Conservation (phyloP, 2,113 vertebrate species). For the Laticauda laticaudata region DNA sequence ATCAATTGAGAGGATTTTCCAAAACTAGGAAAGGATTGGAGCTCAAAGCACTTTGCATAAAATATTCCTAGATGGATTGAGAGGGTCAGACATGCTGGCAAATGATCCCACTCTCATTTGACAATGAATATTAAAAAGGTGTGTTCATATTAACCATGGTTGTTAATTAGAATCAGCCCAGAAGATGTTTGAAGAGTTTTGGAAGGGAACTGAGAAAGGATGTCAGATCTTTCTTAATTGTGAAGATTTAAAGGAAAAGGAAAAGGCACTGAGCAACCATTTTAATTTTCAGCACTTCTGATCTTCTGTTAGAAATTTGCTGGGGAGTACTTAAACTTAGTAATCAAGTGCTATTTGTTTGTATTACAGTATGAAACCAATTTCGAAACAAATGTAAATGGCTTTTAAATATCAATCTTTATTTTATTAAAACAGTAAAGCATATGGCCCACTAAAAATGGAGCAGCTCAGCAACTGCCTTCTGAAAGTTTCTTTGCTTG, state of each 20-base stretch:
- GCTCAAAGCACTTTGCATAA: not conserved
- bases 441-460: slow-evolving; percentile 37
- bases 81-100: not conserved
- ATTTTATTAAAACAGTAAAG: slow-evolving; percentile 45
- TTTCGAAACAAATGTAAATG: slow-evolving; percentile 38
- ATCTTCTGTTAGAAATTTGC: not conserved
- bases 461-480: slow-evolving; percentile 33
- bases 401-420: slow-evolving; percentile 53
- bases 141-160: not conserved
- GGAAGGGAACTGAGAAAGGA: not conserved
- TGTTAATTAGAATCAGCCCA: not conserved
- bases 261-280: not conserved
- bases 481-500: slow-evolving; percentile 44
- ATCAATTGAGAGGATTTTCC: not conserved
- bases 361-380: slow-evolving; percentile 18
- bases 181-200: not conserved
- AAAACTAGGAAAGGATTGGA: not conserved
- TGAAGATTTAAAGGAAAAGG: slow-evolving; percentile 36
- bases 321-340: slow-evolving; percentile 57
- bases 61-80: not conserved
- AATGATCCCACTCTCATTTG: not conserved
- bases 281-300: slow-evolving; percentile 54
- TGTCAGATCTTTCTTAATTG: slow-evolving; percentile 15
- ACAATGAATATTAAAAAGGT: not conserved
- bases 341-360: slow-evolving; percentile 17